Evolutionary conservation across 1,140 invertebrate species (phyloP), one percentile per base, ranked within the genome.

Genomic region (Trigoniulus corallinus): DNA sequence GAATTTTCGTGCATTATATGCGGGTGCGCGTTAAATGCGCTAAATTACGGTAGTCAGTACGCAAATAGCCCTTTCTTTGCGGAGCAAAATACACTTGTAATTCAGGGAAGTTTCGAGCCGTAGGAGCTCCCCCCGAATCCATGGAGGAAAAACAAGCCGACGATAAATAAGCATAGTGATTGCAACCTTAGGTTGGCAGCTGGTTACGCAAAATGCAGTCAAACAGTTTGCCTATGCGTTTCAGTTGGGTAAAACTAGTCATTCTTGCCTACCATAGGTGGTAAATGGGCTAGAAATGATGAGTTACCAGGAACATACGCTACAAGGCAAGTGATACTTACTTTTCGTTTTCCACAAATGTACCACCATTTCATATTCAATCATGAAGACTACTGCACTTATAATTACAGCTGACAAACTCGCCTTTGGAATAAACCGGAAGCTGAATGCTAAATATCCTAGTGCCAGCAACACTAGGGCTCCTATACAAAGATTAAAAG

Each of bases 271-370:
- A 18, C 18, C 12, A 18, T 39, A 18, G 37, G 37, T 13, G 12
- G 37, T 39, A 13, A 39, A 39, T 12, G 12, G 37, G 12, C 18
- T 13, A 39, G 12, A 13, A 39, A 39, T 39, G 37, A 12, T 39
- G 12, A 18, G 37, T 39, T 39, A 13, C 37, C 37, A 18, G 12
- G 18, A 39, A 39, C 12, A 39, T 39, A n/a, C n/a, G n/a, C 37
- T 39, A 18, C 37, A 39, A 39, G 37, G 18, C 37, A 13, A 10
- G 21, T 12, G 20, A 45, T 12, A 25, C 4, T 34, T 26, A 47
- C 46, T 47, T 47, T 47, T 47, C 7, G 46, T 47, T 47, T 47
- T 47, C 51, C 51, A 53, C 10, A 53, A 27, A 51, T 53, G 27
- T 13, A n/a, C 50, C 13, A 53, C 27, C 12, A 53, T 29, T 23